Evolutionary conservation across 2,888 invertebrate species (phyloP).

Genomic region (Ischnura elegans): DNA sequence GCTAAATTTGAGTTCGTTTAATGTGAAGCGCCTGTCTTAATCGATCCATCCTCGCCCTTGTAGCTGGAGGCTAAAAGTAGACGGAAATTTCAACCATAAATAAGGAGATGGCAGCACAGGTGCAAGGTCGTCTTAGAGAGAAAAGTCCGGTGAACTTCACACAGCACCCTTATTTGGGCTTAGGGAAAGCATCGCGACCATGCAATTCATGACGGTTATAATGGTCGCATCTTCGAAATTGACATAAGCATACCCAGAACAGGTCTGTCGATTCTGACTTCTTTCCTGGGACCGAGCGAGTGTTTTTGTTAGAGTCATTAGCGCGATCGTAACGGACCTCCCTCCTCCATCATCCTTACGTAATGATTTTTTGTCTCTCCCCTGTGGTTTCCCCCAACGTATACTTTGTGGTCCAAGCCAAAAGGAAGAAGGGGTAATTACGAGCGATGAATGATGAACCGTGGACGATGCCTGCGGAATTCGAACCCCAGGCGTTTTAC

Average conservation of each 20-base stretch:
- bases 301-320: constrained; percentile 9
- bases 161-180: neutral
- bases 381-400: constrained; percentile 42
- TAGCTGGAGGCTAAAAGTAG: neutral
- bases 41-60: neutral
- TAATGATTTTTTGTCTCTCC: constrained; percentile 13
- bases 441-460: constrained; percentile 55
- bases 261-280: neutral
- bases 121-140: neutral
- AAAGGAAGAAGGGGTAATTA: constrained; percentile 48
- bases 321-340: neutral
- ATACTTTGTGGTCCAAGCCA: constrained; percentile 43
- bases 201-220: constrained; percentile 19
- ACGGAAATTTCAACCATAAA: neutral
- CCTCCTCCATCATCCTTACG: constrained; percentile 12
- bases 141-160: neutral
- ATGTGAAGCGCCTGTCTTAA: neutral
- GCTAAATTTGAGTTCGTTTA: neutral
- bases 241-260: constrained; percentile 21
- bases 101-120: constrained; percentile 10
- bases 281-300: neutral
- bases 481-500: neutral
- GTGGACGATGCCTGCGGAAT: constrained; percentile 23
- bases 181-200: neutral
- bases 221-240: constrained; percentile 18